Evolutionary conservation across 2,113 vertebrate species (phyloP).

Genomic region (Phrynosoma platyrhinos): DNA sequence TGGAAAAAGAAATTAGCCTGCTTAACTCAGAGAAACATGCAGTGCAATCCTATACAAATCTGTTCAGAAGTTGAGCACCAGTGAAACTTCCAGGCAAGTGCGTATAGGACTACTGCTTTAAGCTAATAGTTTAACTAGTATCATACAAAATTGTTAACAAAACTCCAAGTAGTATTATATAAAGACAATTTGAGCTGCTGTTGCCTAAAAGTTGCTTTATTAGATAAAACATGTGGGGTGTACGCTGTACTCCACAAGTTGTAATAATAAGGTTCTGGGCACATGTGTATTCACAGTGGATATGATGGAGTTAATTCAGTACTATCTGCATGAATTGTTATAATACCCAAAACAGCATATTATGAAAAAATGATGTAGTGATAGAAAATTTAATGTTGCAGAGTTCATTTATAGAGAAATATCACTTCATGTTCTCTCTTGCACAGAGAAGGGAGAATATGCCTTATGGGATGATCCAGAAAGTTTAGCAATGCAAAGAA

Average conservation of each 20-base stretch:
- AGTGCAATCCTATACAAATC: neutral
- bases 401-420: conserved; percentile 56
- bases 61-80: neutral
- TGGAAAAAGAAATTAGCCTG: neutral
- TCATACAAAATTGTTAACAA: conserved; percentile 38
- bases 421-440: neutral
- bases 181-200: conserved; percentile 38
- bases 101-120: conserved; percentile 11
- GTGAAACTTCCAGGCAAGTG: neutral
- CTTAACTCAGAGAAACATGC: neutral
- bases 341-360: conserved; percentile 62
- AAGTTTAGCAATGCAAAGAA: conserved; percentile 2
- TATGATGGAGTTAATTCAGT: conserved; percentile 62
- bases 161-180: conserved; percentile 38
- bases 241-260: conserved; percentile 44
- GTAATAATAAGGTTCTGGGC: conserved; percentile 53
- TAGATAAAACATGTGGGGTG: conserved; percentile 21
- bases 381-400: conserved; percentile 46
- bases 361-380: conserved; percentile 36
- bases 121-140: conserved; percentile 55
- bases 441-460: neutral
- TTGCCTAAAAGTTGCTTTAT: conserved; percentile 39
- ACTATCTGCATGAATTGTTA: conserved; percentile 62
- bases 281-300: conserved; percentile 38
- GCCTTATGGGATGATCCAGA: conserved; percentile 30